phyloP scores from a whole-genome alignment of 2,113 vertebrate genomes.

The Lampris megalopsis region DNA sequence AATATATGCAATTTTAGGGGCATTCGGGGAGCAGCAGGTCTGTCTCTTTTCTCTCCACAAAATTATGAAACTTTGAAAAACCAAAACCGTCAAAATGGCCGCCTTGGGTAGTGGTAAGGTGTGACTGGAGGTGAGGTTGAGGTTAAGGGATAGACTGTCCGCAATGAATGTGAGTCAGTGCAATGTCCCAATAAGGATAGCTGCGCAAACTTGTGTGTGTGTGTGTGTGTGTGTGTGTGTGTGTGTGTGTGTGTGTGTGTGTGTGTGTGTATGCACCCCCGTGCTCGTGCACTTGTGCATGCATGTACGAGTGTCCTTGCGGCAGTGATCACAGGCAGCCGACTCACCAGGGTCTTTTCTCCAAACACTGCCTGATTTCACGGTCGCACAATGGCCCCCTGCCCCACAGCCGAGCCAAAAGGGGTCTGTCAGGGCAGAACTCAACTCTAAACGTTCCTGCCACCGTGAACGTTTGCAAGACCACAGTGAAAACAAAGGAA shows the following conservation, averaged over 20 bases:
- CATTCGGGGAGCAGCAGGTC: no score
- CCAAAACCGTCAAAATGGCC: no score
- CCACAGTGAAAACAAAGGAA: no score
- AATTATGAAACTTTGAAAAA: no score
- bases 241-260: neutral
- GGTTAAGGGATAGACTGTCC: no score
- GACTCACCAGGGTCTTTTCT: slow-evolving; percentile 56
- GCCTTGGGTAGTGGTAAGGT: no score
- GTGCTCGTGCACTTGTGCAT: neutral
- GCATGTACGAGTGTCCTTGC: slow-evolving; percentile 38
- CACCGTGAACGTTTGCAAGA: neutral
- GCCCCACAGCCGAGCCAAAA: slow-evolving; percentile 22
- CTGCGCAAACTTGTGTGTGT: slow-evolving; percentile 3
- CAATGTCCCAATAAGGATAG: no score
- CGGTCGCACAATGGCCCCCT: slow-evolving; percentile 49
- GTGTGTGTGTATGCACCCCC: slow-evolving; percentile 5
- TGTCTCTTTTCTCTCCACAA: no score
- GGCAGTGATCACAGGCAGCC: slow-evolving; percentile 55
- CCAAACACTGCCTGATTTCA: slow-evolving; percentile 71
- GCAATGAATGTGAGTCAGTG: no score
- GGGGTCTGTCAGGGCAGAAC: slow-evolving; percentile 3
- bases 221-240: slow-evolving; percentile 21
- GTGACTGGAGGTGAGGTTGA: no score
- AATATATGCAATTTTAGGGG: no score
- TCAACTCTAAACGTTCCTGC: slow-evolving; percentile 18